Percentiles rank a stretch among this genome's conserved stretches.
These are phyloP conservation scores for Lates calcarifer DNA, from an alignment of 2,113 vertebrate species.

Conservation along the genomic window DNA sequence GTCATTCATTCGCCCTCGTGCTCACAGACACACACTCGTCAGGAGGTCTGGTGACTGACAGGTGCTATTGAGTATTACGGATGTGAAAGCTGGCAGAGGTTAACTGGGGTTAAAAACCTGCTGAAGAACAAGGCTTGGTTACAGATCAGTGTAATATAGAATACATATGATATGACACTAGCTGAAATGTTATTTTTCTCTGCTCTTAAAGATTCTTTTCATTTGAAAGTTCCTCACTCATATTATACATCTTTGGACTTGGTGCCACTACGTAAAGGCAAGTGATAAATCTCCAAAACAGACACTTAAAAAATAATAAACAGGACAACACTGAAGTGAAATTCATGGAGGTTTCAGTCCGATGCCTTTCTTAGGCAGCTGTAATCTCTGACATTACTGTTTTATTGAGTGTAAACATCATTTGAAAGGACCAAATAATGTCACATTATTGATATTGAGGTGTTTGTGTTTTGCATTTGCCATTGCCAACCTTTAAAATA, in stretches of 20 bases:
- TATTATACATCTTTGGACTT: background rate
- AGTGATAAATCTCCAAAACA: background rate
- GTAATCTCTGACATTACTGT: too few species aligned
- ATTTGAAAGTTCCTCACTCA: background rate
- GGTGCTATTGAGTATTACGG: constrained; percentile 63
- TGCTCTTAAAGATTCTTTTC: background rate
- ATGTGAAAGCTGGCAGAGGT: constrained; percentile 67
- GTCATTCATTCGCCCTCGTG: constrained; percentile 31
- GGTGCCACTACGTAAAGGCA: background rate
- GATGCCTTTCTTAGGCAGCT: too few species aligned
- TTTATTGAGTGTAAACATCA: too few species aligned
- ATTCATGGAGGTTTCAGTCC: too few species aligned
- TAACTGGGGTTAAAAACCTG: constrained; percentile 75
- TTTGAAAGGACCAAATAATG: too few species aligned
- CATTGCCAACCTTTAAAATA: background rate
- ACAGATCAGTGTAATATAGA: constrained; percentile 4
- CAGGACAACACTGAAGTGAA: too few species aligned
- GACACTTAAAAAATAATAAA: background rate
- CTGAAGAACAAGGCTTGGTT: constrained; percentile 13
- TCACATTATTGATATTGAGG: too few species aligned
- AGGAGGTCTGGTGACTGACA: constrained; percentile 68
- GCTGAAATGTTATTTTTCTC: background rate
- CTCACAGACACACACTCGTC: constrained; percentile 56
- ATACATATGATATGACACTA: background rate
- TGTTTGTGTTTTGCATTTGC: too few species aligned